These are phyloP conservation scores for Ctenicera cuprea DNA, from an alignment of 2,888 invertebrate genomes.

Conservation along the genomic window DNA sequence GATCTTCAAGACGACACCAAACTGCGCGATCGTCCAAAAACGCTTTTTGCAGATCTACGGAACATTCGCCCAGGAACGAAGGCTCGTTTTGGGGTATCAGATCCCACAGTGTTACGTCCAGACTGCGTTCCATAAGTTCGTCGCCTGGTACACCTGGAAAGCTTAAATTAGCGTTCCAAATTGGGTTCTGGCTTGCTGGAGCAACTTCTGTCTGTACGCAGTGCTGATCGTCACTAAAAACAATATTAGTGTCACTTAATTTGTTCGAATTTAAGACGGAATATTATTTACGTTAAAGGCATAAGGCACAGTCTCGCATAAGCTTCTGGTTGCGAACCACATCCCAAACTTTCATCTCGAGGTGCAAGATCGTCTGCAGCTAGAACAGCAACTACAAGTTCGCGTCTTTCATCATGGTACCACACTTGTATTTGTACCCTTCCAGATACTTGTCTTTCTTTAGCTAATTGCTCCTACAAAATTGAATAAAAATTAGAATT, in stretches of 20 bases:
- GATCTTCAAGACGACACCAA: conserved; percentile 93
- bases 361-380: conserved; percentile 90
- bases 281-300: conserved; percentile 80
- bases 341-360: conserved; percentile 86
- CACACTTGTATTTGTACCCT: conserved; percentile 92
- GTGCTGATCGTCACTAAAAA: conserved; percentile 81
- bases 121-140: conserved; percentile 84
- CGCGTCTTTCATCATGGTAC: conserved; percentile 89
- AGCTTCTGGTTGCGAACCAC: conserved; percentile 87
- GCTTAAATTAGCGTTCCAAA: conserved; percentile 94
- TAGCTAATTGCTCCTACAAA: conserved; percentile 82
- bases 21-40: conserved; percentile 91
- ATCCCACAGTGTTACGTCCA: conserved; percentile 94
- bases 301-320: conserved; percentile 88
- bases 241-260: conserved; percentile 16
- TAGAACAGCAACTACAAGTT: conserved; percentile 89
- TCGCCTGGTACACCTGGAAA: conserved; percentile 88
- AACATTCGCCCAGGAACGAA: conserved; percentile 87
- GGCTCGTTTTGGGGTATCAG: conserved; percentile 88
- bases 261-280: neutral
- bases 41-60: conserved; percentile 87
- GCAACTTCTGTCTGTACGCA: conserved; percentile 90
- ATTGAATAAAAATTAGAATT: conserved; percentile 11
- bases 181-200: conserved; percentile 90
- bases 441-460: conserved; percentile 85